Evolutionary conservation across 1,140 invertebrate species (phyloP), one percentile per base, ranked within the genome.

Genomic region (Formica selysi): DNA sequence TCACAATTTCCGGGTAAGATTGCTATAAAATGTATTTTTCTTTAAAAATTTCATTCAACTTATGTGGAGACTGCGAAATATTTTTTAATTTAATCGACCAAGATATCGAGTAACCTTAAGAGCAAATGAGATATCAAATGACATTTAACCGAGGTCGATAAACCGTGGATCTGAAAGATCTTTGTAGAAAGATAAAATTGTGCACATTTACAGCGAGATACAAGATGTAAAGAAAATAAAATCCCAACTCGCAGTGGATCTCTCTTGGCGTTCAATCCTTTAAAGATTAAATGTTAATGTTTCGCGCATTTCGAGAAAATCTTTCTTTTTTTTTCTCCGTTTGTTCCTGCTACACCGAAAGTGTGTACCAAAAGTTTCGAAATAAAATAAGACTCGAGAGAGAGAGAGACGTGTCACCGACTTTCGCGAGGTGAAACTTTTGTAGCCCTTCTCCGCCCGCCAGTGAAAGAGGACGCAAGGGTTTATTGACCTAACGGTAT

Each of bases 401-500:
- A 62, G 22, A 68, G 8, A 22, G 26, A 36, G 57, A 61, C n/a
- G 67, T 8, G 29, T 41, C 19, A 62, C 62, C 8, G 22, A 51
- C 38, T 88, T 79, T 79, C 22, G 61, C 57, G 41, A 74, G 44
- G 59, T 62, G 88, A 80, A 74, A 41, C 81, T 80, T 48, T 54
- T 54, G 65, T 57, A 57, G 79, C 57, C n/a, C 73, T 22, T 19
- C 38, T 59, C 10, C 29, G 29, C 11, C 11, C 5, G 38, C 0
- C 22, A 41, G 10, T 16, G 79, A 29, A 64, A 79, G 48, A 36
- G 62, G 44, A 51, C 48, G 11, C 8, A 36, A 89, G 65, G 44
- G 76, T 88, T 89, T 54, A 64, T 48, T 64, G 92, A 93, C 92
- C 91, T 94, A 94, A 94, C 94, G 93, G 94, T 83, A 94, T 94